phyloP scores from a whole-genome alignment of 1,140 invertebrate species.

The Drosophila nasuta region DNA sequence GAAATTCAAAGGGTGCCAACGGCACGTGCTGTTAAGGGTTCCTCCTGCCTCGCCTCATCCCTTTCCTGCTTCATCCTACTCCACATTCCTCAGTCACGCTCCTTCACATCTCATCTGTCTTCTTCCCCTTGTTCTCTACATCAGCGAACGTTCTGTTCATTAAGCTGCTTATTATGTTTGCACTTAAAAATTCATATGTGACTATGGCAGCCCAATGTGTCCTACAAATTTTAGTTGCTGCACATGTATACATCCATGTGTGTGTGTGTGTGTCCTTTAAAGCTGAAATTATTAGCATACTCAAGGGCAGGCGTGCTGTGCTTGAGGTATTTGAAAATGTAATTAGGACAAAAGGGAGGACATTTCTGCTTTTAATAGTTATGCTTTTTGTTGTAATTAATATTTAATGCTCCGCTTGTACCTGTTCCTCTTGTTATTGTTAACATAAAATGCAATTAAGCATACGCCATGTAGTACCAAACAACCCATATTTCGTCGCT shows the following conservation, averaged over 20 bases:
- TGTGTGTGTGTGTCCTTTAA: slow-evolving; percentile 30
- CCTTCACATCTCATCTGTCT: background rate
- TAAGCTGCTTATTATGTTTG: slow-evolving; percentile 84
- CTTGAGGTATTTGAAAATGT: slow-evolving; percentile 66
- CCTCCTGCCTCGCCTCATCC: background rate
- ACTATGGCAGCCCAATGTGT: slow-evolving; percentile 73
- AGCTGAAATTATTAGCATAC: slow-evolving; percentile 74
- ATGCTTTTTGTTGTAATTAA: slow-evolving; percentile 44
- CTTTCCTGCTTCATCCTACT: background rate
- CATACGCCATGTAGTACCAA: slow-evolving; percentile 61
- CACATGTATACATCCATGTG: background rate
- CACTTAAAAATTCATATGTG: slow-evolving; percentile 83
- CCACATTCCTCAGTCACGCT: background rate
- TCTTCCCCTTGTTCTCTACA: background rate
- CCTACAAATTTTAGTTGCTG: slow-evolving; percentile 55
- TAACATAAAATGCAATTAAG: slow-evolving; percentile 77
- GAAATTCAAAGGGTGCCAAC: slow-evolving; percentile 41
- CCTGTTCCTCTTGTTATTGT: slow-evolving; percentile 12
- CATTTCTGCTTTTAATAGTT: slow-evolving; percentile 45
- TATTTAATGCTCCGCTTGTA: slow-evolving; percentile 38
- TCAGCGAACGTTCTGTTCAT: slow-evolving; percentile 64
- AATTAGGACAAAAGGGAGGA: slow-evolving; percentile 49
- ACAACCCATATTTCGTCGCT: slow-evolving; percentile 12
- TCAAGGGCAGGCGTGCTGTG: slow-evolving; percentile 48
- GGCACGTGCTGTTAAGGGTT: slow-evolving; percentile 48